A percentile compares a stretch with the other conserved stretches of the same genome.
These are phyloP conservation scores for Epirrita christyi DNA, from an alignment of 2,888 invertebrate genomes.

Conservation along the genomic window DNA sequence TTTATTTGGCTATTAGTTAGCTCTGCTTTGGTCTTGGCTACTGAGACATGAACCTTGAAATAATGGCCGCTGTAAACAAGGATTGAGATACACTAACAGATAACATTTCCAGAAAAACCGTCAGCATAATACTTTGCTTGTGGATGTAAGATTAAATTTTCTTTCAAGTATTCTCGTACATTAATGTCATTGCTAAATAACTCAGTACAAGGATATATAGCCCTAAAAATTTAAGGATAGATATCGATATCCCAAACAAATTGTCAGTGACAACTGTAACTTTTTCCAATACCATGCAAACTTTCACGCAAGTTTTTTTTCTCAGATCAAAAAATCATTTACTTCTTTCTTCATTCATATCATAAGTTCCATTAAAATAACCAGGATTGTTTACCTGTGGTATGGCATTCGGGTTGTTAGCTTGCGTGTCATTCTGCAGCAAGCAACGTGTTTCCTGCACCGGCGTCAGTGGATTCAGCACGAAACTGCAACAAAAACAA, in stretches of 20 bases:
- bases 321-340: not conserved
- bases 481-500: slow-evolving; percentile 88
- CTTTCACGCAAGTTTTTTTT: not conserved
- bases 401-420: slow-evolving; percentile 93
- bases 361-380: slow-evolving; percentile 14
- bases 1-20: slow-evolving; percentile 65
- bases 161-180: too few species aligned
- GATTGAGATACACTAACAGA: slow-evolving; percentile 3
- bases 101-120: not conserved
- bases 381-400: slow-evolving; percentile 83
- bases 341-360: not conserved
- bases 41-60: slow-evolving; percentile 28
- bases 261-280: not conserved
- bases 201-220: too few species aligned
- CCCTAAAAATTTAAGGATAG: not conserved
- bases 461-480: slow-evolving; percentile 95
- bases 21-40: slow-evolving; percentile 38
- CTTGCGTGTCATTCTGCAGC: slow-evolving; percentile 96
- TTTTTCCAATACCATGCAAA: not conserved
- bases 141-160: too few species aligned
- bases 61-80: slow-evolving; percentile 23
- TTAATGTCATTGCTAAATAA: too few species aligned
- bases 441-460: slow-evolving; percentile 96
- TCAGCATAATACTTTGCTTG: not conserved
- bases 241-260: not conserved